These are phyloP conservation scores for Oikopleura dioica DNA, from an alignment of 23 tunicate genomes.

Conservation along the genomic window DNA sequence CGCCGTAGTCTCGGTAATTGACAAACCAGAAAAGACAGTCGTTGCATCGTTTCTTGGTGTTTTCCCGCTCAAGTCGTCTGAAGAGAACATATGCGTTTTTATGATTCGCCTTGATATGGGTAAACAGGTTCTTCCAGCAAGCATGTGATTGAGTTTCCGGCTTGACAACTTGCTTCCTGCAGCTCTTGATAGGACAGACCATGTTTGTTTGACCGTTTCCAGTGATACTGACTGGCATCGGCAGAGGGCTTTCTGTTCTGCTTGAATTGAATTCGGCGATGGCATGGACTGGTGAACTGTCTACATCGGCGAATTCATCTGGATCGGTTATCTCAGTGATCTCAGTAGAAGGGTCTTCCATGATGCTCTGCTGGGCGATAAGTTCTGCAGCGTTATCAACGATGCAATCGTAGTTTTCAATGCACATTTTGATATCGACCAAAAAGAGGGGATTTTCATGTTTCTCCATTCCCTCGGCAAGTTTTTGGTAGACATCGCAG, in stretches of 20 bases:
- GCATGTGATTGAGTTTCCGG: neutral
- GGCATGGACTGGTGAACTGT: too few species aligned
- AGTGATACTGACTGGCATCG: too few species aligned
- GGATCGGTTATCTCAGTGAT: too few species aligned
- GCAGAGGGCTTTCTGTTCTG: neutral
- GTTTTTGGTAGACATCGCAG: neutral
- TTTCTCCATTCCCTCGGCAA: neutral
- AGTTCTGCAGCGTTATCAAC: neutral
- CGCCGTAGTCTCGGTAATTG: neutral
- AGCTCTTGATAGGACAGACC: neutral
- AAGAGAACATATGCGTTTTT: neutral
- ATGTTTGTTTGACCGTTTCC: too few species aligned
- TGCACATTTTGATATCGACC: neutral
- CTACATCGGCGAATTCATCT: too few species aligned
- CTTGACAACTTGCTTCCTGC: neutral
- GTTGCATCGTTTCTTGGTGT: neutral
- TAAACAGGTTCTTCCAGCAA: neutral
- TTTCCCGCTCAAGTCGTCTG: neutral
- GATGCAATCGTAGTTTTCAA: neutral
- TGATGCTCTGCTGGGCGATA: neutral
- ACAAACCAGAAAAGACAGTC: neutral
- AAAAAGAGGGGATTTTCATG: neutral
- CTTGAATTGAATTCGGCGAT: too few species aligned
- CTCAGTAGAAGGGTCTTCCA: neutral
- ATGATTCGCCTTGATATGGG: neutral